Evolutionary conservation across 1,140 invertebrate species (phyloP).

Genomic region (Heterodera schachtii): DNA sequence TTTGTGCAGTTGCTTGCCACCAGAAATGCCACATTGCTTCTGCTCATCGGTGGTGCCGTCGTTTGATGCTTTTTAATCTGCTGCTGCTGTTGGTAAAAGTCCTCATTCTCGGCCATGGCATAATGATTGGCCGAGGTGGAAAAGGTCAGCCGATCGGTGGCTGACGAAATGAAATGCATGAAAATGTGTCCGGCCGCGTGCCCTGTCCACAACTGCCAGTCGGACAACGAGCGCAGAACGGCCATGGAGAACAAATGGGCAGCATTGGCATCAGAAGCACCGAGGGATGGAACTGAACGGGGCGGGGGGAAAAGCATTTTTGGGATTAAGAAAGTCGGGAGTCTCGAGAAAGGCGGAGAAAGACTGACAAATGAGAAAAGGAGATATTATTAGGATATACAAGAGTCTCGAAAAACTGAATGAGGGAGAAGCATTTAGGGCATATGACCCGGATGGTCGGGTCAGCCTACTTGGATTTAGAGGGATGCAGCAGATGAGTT

Average conservation of each 20-base stretch:
- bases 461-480: neutral
- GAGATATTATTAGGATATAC: neutral
- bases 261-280: neutral
- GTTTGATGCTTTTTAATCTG: neutral
- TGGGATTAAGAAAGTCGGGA: neutral
- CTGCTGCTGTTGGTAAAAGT: neutral
- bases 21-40: slow-evolving; percentile 24
- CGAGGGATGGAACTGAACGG: slow-evolving; percentile 24
- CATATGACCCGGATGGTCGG: too few relatives aligned
- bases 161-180: slow-evolving; percentile 39
- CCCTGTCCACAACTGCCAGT: slow-evolving; percentile 51
- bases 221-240: neutral
- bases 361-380: neutral
- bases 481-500: slow-evolving; percentile 10
- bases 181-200: slow-evolving; percentile 45
- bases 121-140: slow-evolving; percentile 44
- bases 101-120: neutral
- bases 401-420: neutral
- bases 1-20: slow-evolving; percentile 20
- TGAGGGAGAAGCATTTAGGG: neutral
- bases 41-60: neutral
- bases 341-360: neutral
- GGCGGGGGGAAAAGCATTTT: neutral
- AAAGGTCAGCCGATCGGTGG: slow-evolving; percentile 38
- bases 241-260: neutral